Percentiles rank a stretch among this genome's conserved stretches.
Evolutionary conservation across 2,113 vertebrate genomes (phyloP).

Genomic region (Oceanites oceanicus): DNA sequence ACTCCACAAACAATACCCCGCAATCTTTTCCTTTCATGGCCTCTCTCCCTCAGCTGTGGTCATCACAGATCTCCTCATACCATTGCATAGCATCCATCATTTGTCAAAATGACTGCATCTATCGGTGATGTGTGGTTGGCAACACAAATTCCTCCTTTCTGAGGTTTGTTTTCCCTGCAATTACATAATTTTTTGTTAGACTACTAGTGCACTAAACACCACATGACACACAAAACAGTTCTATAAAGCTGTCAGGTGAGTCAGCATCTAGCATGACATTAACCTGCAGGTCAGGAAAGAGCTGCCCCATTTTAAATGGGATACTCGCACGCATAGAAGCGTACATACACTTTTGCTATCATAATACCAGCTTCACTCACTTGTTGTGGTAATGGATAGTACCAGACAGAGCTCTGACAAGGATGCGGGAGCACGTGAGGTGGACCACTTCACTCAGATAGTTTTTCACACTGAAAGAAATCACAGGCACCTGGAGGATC

Average conservation of each 20-base stretch:
- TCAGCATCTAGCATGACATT: not conserved
- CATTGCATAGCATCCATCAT: constrained; percentile 96
- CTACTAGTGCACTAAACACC: not conserved
- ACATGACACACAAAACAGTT: not conserved
- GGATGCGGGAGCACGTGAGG: constrained; percentile 91
- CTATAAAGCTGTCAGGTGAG: not conserved
- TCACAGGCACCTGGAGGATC: not conserved
- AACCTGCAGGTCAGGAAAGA: not conserved
- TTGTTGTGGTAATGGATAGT: constrained; percentile 91
- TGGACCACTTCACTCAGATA: constrained; percentile 91
- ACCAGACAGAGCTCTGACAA: constrained; percentile 88
- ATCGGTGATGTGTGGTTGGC: constrained; percentile 97
- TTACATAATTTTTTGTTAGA: not conserved
- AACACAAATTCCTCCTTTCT: constrained; percentile 95
- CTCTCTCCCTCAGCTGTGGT: not conserved
- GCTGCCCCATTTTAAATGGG: not conserved
- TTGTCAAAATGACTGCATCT: constrained; percentile 91
- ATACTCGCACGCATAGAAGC: not conserved
- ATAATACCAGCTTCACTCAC: constrained; percentile 65
- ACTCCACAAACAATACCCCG: not conserved
- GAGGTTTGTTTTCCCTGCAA: constrained; percentile 87
- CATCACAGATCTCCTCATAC: constrained; percentile 60
- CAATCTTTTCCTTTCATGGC: not conserved
- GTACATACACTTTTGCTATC: not conserved
- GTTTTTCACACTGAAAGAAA: constrained; percentile 78